Conservation (phyloP, 2,888 invertebrate species). For the Ischnura elegans region DNA sequence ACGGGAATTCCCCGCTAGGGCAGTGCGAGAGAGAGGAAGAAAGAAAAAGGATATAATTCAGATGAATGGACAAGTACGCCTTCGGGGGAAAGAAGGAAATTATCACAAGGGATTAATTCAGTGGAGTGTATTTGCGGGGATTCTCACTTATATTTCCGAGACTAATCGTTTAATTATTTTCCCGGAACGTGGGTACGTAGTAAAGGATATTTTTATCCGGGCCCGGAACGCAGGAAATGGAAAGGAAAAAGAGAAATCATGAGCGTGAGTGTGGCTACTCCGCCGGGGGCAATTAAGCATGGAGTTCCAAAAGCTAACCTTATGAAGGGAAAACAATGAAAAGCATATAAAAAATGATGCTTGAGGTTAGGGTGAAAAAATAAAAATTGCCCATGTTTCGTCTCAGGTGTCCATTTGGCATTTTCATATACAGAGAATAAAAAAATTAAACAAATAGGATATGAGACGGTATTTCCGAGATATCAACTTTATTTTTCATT, state of each 20-base stretch:
- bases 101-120: not conserved
- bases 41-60: not conserved
- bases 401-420: too few relatives aligned
- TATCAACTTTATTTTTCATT: too few relatives aligned
- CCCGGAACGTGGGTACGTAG: not conserved
- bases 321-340: not conserved
- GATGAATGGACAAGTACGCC: not conserved
- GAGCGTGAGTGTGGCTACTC: not conserved
- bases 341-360: not conserved
- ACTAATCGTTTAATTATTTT: conserved; percentile 9
- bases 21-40: not conserved
- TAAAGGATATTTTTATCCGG: too few relatives aligned
- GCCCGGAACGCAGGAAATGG: not conserved
- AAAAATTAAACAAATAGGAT: too few relatives aligned
- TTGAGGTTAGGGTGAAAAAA: not conserved
- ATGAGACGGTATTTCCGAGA: too few relatives aligned
- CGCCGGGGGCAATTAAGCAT: too few relatives aligned
- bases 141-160: not conserved
- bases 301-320: too few relatives aligned
- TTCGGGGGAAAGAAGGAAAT: not conserved
- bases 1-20: not conserved
- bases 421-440: too few relatives aligned
- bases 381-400: not conserved
- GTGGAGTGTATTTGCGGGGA: not conserved
- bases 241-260: not conserved